Evolutionary conservation across 2,113 vertebrate genomes (phyloP).

Genomic region (Lepidiolamprologus cunningtoni): DNA sequence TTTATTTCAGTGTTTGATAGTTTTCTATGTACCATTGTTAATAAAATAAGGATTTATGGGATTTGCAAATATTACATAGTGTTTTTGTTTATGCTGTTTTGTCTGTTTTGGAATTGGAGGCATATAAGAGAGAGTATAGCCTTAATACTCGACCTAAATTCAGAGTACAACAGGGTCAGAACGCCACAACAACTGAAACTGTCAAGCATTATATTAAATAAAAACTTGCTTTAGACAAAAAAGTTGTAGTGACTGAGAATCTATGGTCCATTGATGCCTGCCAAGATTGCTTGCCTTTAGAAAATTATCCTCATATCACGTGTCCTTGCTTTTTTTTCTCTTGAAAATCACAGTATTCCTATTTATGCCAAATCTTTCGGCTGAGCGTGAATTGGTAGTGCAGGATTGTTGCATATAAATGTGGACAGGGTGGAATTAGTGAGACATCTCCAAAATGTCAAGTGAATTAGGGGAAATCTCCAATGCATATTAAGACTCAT

Average conservation of each 20-base stretch:
- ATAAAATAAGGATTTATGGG: neutral
- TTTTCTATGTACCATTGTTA: neutral
- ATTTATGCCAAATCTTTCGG: neutral
- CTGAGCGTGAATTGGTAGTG: neutral
- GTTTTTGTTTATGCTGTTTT: neutral
- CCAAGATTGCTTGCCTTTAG: neutral
- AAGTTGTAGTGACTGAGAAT: neutral
- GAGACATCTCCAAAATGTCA: conserved; percentile 57
- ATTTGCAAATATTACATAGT: neutral
- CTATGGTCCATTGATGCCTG: neutral
- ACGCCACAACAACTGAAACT: neutral
- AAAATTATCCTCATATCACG: neutral
- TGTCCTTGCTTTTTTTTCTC: neutral
- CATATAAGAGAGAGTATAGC: neutral
- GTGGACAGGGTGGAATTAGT: conserved; percentile 39
- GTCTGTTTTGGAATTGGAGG: neutral
- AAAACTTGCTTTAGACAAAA: neutral
- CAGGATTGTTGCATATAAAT: conserved; percentile 2
- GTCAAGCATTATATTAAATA: neutral
- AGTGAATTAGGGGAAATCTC: conserved; percentile 55
- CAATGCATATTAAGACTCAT: conserved; percentile 48
- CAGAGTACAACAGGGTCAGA: neutral
- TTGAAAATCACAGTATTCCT: neutral
- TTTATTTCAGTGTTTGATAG: neutral
- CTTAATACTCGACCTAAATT: neutral